phyloP scores from a whole-genome alignment of 2,797 vertebrate species.

The Melopsittacus undulatus region DNA sequence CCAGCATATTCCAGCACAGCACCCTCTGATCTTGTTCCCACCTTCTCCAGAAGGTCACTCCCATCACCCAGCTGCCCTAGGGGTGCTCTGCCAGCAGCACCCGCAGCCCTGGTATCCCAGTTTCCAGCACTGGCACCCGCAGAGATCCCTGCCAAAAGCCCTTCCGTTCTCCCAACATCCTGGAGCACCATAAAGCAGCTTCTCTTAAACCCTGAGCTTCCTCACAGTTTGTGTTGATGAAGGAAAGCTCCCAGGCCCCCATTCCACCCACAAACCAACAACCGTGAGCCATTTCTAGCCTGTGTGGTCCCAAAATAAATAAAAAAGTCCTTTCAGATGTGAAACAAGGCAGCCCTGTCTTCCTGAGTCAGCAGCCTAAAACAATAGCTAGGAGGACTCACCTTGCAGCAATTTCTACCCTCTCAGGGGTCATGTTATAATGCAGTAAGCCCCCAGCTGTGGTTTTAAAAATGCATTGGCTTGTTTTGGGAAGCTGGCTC shows the following conservation, averaged over 20 bases:
- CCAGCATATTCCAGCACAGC: neutral
- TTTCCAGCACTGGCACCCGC: fast-evolving
- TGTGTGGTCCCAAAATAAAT: slow-evolving; percentile 49
- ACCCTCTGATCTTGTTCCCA: neutral
- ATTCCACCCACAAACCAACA: slow-evolving; percentile 15
- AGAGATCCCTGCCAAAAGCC: neutral
- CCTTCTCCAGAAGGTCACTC: neutral
- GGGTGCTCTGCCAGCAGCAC: neutral
- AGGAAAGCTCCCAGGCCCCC: neutral
- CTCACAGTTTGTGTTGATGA: neutral
- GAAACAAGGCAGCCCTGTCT: slow-evolving; percentile 36
- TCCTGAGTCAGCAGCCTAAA: slow-evolving; percentile 48
- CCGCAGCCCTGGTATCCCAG: fast-evolving
- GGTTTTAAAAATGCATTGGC: slow-evolving; percentile 51
- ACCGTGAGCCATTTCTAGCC: neutral
- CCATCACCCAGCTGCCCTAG: neutral
- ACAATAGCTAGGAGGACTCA: slow-evolving; percentile 51
- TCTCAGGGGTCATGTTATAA: slow-evolving; percentile 27
- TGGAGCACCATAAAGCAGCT: neutral
- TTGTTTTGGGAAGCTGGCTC: slow-evolving; percentile 24
- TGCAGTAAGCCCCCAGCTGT: neutral
- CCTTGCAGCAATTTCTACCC: neutral
- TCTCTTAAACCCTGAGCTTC: neutral
- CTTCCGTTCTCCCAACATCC: fast-evolving
- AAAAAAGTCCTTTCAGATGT: slow-evolving; percentile 33